Conservation (phyloP, 1,140 invertebrate species). For the Melitaea cinxia region DNA sequence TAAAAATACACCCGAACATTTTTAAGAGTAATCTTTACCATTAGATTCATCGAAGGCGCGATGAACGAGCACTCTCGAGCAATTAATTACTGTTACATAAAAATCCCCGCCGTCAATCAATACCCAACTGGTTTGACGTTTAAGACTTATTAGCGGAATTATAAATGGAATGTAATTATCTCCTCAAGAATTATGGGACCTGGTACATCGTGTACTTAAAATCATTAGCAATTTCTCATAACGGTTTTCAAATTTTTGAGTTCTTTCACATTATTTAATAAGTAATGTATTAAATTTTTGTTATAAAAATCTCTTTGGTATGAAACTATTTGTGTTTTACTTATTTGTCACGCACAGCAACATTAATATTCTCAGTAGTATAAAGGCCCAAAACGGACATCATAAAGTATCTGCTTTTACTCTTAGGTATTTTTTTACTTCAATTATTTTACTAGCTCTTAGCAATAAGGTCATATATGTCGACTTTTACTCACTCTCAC, state of each 20-base stretch:
- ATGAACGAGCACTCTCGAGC: conserved; percentile 32
- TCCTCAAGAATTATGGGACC: conserved; percentile 9
- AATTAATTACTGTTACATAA: conserved; percentile 63
- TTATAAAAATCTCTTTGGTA: no score
- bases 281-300: no score
- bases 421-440: no score
- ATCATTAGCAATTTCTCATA: neutral
- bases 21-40: conserved; percentile 5
- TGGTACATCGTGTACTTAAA: neutral
- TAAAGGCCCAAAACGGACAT: no score
- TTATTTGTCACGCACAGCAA: no score
- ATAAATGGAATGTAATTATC: conserved; percentile 34
- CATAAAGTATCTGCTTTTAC: no score
- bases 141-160: conserved; percentile 39
- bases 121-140: conserved; percentile 41
- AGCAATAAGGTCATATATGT: no score
- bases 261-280: no score
- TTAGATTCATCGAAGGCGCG: conserved; percentile 24
- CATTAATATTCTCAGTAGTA: no score
- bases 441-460: no score
- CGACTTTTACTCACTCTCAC: neutral
- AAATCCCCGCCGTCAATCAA: conserved; percentile 54
- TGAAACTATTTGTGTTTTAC: no score
- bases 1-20: conserved; percentile 3
- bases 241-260: no score